phyloP scores from a whole-genome alignment of 1,140 invertebrate species.

The Drosophila parvula region DNA sequence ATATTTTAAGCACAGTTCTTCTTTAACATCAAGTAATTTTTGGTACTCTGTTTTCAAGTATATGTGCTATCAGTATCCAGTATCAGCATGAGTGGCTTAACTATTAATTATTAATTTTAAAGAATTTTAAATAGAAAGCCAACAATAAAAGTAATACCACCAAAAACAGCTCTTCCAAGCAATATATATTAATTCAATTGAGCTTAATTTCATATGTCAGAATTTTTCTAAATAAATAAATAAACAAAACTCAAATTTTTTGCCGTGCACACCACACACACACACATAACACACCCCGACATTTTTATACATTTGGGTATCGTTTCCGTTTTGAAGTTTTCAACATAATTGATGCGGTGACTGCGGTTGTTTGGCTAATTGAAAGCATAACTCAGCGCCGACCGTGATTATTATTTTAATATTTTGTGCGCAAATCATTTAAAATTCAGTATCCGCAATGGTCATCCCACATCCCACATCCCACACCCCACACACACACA shows the following conservation, averaged over 20 bases:
- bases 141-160: too few species aligned
- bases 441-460: slow-evolving; percentile 55
- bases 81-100: too few species aligned
- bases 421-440: slow-evolving; percentile 65
- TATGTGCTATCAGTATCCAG: too few species aligned
- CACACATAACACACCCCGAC: slow-evolving; percentile 2
- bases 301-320: slow-evolving; percentile 32
- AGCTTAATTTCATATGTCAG: not conserved
- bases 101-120: too few species aligned
- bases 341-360: slow-evolving; percentile 75
- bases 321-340: slow-evolving; percentile 63
- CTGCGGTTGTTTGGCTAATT: slow-evolving; percentile 73
- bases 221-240: not conserved
- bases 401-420: slow-evolving; percentile 59
- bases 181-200: too few species aligned
- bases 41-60: too few species aligned
- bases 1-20: too few species aligned
- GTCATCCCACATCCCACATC: slow-evolving; percentile 15
- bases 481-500: not conserved
- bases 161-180: too few species aligned
- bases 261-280: not conserved
- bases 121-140: too few species aligned
- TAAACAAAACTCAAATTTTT: not conserved
- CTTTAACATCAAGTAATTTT: too few species aligned
- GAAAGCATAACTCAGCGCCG: slow-evolving; percentile 61